phyloP scores from a whole-genome alignment of 2,888 invertebrate genomes.

The Gibbula magus region DNA sequence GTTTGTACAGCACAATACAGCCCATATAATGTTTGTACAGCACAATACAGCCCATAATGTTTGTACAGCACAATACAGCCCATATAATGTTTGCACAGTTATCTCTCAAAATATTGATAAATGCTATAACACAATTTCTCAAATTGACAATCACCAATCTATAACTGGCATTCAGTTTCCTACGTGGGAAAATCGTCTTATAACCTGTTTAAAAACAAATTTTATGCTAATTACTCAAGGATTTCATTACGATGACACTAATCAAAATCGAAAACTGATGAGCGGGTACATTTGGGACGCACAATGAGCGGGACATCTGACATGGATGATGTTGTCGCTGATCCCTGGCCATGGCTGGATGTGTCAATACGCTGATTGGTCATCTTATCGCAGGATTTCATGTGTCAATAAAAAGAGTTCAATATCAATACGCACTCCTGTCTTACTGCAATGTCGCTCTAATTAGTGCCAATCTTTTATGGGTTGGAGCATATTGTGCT shows the following conservation, averaged over 20 bases:
- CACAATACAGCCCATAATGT: too few species aligned
- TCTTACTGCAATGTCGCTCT: background rate
- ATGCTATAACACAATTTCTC: too few species aligned
- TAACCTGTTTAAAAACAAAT: too few species aligned
- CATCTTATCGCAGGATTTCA: background rate
- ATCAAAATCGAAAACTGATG: background rate
- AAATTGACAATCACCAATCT: too few species aligned
- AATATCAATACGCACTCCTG: background rate
- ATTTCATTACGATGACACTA: background rate
- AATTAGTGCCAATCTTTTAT: constrained; percentile 8
- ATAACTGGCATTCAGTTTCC: too few species aligned
- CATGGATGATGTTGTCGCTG: background rate
- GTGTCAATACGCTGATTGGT: background rate
- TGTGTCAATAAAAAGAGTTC: constrained; percentile 5
- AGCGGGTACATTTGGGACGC: background rate
- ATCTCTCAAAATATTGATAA: too few species aligned
- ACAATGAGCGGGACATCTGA: background rate
- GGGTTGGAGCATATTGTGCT: background rate
- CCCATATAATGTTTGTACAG: too few species aligned
- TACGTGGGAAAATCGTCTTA: too few species aligned
- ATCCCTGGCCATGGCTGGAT: background rate
- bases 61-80: too few species aligned
- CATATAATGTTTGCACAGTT: too few species aligned
- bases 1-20: too few species aligned
- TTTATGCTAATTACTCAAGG: background rate